phyloP scores from a whole-genome alignment of 2,113 vertebrate species.

The Colaptes auratus region DNA sequence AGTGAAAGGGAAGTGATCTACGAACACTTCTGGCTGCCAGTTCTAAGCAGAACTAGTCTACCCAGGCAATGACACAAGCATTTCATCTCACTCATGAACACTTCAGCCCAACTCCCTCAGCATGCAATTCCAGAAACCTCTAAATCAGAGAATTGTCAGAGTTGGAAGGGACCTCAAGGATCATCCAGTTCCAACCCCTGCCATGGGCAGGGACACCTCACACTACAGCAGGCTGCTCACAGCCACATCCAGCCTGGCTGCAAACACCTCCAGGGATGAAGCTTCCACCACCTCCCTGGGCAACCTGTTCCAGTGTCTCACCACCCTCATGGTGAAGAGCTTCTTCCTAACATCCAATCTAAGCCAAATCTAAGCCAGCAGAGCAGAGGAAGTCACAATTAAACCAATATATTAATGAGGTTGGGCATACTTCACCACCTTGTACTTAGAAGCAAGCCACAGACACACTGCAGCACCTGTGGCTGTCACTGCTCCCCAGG shows the following conservation, averaged over 20 bases:
- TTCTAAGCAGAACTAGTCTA: not conserved
- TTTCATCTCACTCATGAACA: not conserved
- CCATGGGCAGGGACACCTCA: too few relatives aligned
- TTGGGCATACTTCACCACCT: not conserved
- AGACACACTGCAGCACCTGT: not conserved
- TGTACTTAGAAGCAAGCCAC: not conserved
- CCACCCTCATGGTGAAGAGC: too few relatives aligned
- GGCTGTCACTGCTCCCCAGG: not conserved
- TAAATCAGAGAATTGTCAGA: not conserved
- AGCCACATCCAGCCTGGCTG: too few relatives aligned
- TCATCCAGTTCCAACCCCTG: too few relatives aligned
- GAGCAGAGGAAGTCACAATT: not conserved
- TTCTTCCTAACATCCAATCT: too few relatives aligned
- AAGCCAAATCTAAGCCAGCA: not conserved
- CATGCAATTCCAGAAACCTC: constrained; percentile 15
- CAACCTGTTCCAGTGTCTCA: too few relatives aligned
- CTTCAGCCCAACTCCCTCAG: not conserved
- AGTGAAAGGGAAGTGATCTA: fast-evolving
- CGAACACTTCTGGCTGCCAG: not conserved
- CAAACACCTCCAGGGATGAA: too few relatives aligned
- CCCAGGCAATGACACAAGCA: not conserved
- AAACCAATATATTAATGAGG: not conserved
- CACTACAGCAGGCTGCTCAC: too few relatives aligned
- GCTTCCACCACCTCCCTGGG: too few relatives aligned
- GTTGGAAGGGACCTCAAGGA: too few relatives aligned